A percentile compares a stretch with the other conserved stretches of the same genome.
Evolutionary conservation across 2,888 invertebrate genomes (phyloP).

Genomic region (Mimachlamys varia): DNA sequence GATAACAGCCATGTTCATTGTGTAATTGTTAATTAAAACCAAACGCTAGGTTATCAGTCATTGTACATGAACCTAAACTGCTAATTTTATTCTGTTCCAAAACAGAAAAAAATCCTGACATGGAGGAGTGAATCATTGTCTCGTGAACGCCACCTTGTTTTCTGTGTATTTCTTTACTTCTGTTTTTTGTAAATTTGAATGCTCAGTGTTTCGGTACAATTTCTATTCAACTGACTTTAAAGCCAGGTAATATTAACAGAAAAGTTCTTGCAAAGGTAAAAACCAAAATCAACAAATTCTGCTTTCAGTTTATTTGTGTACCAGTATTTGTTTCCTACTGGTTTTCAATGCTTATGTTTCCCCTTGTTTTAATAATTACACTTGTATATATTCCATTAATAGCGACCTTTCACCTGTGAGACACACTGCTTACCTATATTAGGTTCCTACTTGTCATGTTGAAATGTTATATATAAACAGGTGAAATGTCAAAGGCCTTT

Average conservation of each 20-base stretch:
- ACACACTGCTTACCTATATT: too few relatives aligned
- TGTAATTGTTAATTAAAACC: conserved; percentile 13
- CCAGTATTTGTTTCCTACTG: neutral
- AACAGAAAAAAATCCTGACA: neutral
- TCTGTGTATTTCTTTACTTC: neutral
- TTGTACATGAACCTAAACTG: neutral
- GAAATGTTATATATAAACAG: too few relatives aligned
- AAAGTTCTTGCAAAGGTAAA: too few relatives aligned
- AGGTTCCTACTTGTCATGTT: too few relatives aligned
- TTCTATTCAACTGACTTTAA: neutral
- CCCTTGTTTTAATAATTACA: too few relatives aligned
- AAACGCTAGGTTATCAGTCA: conserved; percentile 3
- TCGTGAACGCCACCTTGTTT: neutral
- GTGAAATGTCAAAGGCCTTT: too few relatives aligned
- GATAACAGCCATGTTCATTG: neutral
- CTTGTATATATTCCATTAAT: too few relatives aligned
- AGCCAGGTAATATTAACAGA: too few relatives aligned
- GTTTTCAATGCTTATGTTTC: too few relatives aligned
- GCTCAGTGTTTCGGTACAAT: neutral
- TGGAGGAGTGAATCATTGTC: neutral
- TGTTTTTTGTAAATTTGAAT: neutral
- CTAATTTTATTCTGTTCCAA: conserved; percentile 27
- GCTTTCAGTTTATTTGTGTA: neutral
- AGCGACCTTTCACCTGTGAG: too few relatives aligned
- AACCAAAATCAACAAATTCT: neutral